A percentile compares a stretch with the other conserved stretches of the same genome.
Conservation (phyloP, 2,797 vertebrate genomes). For the Channallabes apus region DNA sequence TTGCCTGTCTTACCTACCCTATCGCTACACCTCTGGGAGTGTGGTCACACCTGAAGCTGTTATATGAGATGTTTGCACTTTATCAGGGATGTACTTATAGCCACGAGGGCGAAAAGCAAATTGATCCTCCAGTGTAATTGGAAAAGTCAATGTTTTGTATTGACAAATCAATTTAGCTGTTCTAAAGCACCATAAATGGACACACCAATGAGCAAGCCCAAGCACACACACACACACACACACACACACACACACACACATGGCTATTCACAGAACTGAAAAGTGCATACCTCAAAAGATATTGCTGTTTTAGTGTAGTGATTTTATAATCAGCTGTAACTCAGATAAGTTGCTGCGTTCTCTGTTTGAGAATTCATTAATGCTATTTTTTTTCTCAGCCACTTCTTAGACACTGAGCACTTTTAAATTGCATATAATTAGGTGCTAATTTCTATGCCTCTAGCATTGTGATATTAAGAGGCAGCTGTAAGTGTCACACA, state of each 20-base stretch:
- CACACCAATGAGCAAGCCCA: background rate
- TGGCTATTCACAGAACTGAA: too few relatives aligned
- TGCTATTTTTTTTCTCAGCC: background rate
- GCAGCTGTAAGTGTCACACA: background rate
- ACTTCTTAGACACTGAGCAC: background rate
- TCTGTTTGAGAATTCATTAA: background rate
- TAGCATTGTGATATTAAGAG: background rate
- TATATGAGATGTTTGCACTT: background rate
- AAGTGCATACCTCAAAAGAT: too few relatives aligned
- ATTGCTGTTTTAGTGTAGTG: background rate
- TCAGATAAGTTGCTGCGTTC: background rate
- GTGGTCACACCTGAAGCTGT: background rate
- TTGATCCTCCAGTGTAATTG: constrained; percentile 61
- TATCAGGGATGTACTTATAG: constrained; percentile 3
- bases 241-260: background rate
- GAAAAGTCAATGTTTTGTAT: constrained; percentile 57
- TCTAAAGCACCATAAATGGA: constrained; percentile 56
- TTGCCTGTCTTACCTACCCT: too few relatives aligned
- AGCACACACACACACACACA: background rate
- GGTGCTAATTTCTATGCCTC: background rate
- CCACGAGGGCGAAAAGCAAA: constrained; percentile 42
- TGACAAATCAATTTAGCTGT: constrained; percentile 64
- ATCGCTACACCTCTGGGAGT: too few relatives aligned
- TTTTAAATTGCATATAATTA: constrained; percentile 1
- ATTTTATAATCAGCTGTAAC: background rate